Conservation (phyloP, 30 jellyfish, hydroid and myxozoan species). For the Aurelia sp. region DNA sequence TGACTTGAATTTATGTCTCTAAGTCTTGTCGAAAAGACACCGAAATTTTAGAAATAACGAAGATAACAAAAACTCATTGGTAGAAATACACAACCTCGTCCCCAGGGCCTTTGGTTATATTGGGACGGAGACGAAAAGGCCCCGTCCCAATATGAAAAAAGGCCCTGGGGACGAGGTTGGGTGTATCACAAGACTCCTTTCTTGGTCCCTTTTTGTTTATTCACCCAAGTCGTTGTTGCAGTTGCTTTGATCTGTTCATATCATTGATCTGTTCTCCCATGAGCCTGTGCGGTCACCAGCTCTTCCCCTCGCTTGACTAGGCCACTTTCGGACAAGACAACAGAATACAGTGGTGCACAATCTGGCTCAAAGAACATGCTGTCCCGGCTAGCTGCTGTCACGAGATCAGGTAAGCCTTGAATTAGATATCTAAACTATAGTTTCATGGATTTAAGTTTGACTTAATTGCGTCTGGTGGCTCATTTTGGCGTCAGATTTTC, state of each 20-base stretch:
- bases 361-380: slow-evolving; percentile 13
- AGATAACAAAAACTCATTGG: too few relatives aligned
- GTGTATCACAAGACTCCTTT: neutral
- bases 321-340: slow-evolving; percentile 43
- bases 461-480: too few relatives aligned
- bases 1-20: too few relatives aligned
- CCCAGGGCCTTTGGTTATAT: too few relatives aligned
- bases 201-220: neutral
- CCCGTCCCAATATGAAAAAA: too few relatives aligned
- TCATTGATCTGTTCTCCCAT: slow-evolving; percentile 30
- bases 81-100: too few relatives aligned
- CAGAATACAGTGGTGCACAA: neutral
- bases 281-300: slow-evolving; percentile 38
- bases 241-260: neutral
- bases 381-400: slow-evolving; percentile 47
- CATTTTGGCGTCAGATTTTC: too few relatives aligned
- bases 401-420: slow-evolving; percentile 41
- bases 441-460: neutral
- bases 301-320: slow-evolving; percentile 61
- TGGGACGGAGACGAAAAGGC: too few relatives aligned
- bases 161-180: too few relatives aligned
- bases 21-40: too few relatives aligned
- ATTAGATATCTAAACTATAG: neutral
- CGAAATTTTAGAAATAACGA: too few relatives aligned
- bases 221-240: neutral